Conservation (phyloP, 2,797 vertebrate species). For the Cynodonichthys magdalenae region DNA sequence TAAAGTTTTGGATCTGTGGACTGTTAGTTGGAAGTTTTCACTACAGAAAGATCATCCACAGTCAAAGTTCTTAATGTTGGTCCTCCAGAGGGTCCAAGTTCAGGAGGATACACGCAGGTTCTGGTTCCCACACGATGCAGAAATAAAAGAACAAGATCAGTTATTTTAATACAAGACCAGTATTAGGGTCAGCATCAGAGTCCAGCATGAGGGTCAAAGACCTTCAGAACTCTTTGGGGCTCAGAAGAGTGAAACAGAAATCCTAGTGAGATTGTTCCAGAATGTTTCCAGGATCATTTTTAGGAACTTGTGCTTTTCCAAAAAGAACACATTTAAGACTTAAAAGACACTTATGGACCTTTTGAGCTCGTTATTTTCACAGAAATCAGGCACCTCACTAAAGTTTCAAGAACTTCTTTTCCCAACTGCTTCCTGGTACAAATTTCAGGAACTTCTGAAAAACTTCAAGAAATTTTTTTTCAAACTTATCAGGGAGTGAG, state of each 20-base stretch:
- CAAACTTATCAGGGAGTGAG: no score
- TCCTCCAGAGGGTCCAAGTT: slow-evolving; percentile 10
- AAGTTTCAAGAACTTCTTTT: background rate
- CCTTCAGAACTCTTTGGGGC: background rate
- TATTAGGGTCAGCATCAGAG: background rate
- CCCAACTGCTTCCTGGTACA: no score
- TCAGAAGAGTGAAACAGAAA: background rate
- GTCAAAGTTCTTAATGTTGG: slow-evolving; percentile 3
- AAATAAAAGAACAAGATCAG: slow-evolving; percentile 13
- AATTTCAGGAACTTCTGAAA: no score
- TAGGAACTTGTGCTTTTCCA: background rate
- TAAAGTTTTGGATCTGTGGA: no score
- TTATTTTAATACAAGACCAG: background rate
- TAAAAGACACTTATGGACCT: background rate
- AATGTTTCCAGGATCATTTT: background rate
- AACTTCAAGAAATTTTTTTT: no score
- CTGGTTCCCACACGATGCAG: slow-evolving; percentile 7
- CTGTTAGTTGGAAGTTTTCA: no score
- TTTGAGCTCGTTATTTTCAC: background rate
- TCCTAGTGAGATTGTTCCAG: background rate
- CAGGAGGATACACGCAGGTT: slow-evolving; percentile 6
- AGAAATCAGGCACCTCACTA: background rate
- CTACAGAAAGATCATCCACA: slow-evolving; percentile 63
- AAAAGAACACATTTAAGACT: background rate
- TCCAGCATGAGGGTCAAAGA: no score